Conservation (phyloP, 2,888 invertebrate genomes). For the Rhingia rostrata region DNA sequence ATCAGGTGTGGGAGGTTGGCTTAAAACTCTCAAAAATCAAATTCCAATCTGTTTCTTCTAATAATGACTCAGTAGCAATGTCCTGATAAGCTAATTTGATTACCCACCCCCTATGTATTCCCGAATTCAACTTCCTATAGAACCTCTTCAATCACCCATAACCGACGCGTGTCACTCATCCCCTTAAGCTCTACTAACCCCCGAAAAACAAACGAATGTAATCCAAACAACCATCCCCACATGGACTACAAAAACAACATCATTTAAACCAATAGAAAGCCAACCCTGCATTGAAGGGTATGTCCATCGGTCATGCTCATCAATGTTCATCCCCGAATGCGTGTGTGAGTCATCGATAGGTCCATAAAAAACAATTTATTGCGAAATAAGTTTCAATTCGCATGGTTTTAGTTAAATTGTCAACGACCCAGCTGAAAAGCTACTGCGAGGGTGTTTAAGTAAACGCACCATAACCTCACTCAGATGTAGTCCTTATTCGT, state of each 20-base stretch:
- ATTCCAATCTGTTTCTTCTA: no score
- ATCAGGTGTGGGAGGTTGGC: no score
- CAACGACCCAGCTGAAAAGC: background rate
- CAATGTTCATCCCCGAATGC: constrained; percentile 33
- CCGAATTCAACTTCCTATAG: background rate
- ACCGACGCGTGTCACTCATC: constrained; percentile 20
- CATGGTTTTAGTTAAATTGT: constrained; percentile 4
- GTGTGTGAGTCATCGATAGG: constrained; percentile 65
- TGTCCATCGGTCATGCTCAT: background rate
- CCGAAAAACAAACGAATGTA: constrained; percentile 13
- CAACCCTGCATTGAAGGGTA: constrained; percentile 10
- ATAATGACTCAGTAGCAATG: no score
- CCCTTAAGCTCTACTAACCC: background rate
- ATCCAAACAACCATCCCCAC: constrained; percentile 6
- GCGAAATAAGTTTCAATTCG: constrained; percentile 46
- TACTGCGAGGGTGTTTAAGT: background rate
- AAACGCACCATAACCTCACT: constrained; percentile 3
- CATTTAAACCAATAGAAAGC: background rate
- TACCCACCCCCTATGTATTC: background rate
- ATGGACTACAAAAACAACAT: background rate
- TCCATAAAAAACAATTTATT: constrained; percentile 60
- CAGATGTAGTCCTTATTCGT: background rate
- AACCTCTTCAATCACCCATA: constrained; percentile 27
- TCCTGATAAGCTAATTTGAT: no score
- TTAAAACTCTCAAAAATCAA: no score